Conservation (phyloP, 1,140 invertebrate species). For the Solen grandis region DNA sequence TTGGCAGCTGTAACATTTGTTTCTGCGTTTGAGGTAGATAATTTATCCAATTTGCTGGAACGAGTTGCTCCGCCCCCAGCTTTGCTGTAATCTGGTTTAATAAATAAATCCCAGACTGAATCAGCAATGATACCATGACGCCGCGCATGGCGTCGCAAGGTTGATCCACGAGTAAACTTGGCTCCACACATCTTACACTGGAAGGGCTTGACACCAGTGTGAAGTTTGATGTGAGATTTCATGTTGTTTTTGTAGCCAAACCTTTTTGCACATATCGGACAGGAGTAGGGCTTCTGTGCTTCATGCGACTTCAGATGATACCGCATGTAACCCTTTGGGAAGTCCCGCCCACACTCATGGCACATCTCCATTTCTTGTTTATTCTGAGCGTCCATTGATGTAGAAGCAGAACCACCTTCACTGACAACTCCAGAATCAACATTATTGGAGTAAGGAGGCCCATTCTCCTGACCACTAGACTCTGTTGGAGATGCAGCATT, state of each 20-base stretch:
- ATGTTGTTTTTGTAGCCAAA: constrained; percentile 84
- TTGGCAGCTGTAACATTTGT: constrained; percentile 39
- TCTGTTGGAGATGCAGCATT: constrained; percentile 73
- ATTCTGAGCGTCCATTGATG: constrained; percentile 20
- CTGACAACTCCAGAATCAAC: not conserved
- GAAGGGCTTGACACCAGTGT: constrained; percentile 83
- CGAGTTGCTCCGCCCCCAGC: not conserved
- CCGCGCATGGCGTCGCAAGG: constrained; percentile 72
- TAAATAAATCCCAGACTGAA: constrained; percentile 72
- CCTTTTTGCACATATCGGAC: constrained; percentile 83
- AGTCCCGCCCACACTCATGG: constrained; percentile 72
- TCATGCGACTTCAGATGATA: constrained; percentile 83
- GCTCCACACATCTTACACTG: constrained; percentile 83
- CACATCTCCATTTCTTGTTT: constrained; percentile 72
- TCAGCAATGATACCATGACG: constrained; percentile 74
- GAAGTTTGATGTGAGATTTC: constrained; percentile 83
- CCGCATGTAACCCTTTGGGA: constrained; percentile 71
- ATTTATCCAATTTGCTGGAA: constrained; percentile 37
- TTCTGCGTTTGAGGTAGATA: constrained; percentile 52
- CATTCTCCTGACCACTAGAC: not conserved
- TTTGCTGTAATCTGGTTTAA: constrained; percentile 57
- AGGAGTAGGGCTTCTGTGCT: constrained; percentile 82
- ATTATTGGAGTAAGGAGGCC: constrained; percentile 24
- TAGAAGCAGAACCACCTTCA: not conserved
- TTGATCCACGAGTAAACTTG: constrained; percentile 76